Evolutionary conservation across 1,140 invertebrate species (phyloP), one percentile per base, ranked within the genome.

Genomic region (Drosophila serrata): DNA sequence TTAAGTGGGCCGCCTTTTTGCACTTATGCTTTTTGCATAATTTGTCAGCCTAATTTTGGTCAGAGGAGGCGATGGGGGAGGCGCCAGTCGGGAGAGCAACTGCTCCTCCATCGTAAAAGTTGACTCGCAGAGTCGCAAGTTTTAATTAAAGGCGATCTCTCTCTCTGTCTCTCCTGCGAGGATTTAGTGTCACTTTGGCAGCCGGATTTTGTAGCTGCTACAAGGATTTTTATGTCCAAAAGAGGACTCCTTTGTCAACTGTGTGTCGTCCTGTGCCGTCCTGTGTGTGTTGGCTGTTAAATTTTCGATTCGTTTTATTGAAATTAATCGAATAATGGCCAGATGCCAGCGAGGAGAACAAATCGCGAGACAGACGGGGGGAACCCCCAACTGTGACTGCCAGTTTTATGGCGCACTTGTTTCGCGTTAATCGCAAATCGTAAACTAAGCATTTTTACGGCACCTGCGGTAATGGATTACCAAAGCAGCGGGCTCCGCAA

Each of bases 361-460:
- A 43, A 39, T 46, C 51, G 46, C 51, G 46, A 49, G 46, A 35
- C 40, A 37, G 37, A n/a, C n/a, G 39, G 24, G 22, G 27, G 39
- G 19, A 46, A 37, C 46, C 15, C 31, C 48, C 59, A 53, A 82
- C 79, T 53, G 65, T 37, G 68, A 87, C 84, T 58, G 58, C 55
- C 62, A 48, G 45, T 87, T 87, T 87, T 90, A 87, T 88, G 85
- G 81, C 76, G 85, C 85, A 87, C 84, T 87, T 87, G 84, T 87
- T 87, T 87, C 85, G 80, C 84, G 84, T 87, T 87, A 87, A 87
- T 87, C 84, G 84, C 81, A 84, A 90, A 87, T 90, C 84, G 84
- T 87, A 87, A 87, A 90, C 85, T 90, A 90, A 87, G 81, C 84
- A 87, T 87, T 87, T 87, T 87, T 90, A 87, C 80, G 85, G 84